Evolutionary conservation across 2,797 vertebrate species (phyloP).

Genomic region (Bryconaethiops microstoma): DNA sequence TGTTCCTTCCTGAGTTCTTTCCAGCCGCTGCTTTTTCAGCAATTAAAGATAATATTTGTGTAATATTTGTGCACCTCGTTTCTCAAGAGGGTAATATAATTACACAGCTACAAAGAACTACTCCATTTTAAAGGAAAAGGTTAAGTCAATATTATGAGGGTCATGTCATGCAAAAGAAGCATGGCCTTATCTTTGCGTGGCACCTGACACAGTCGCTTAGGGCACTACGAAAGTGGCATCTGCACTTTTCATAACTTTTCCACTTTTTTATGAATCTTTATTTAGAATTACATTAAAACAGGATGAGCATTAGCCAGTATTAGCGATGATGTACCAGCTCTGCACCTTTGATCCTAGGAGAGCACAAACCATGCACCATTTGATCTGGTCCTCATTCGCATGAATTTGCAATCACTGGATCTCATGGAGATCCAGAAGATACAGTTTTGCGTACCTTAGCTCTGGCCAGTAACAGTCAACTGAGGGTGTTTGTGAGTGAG

Average conservation of each 20-base stretch:
- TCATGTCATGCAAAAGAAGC: constrained; percentile 63
- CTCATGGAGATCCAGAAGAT: neutral
- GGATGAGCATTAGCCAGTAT: neutral
- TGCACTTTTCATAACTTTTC: neutral
- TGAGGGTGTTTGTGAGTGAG: neutral
- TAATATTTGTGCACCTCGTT: constrained; percentile 50
- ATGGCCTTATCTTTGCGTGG: constrained; percentile 58
- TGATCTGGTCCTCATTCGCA: neutral
- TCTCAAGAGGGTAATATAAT: constrained; percentile 57
- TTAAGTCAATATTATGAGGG: constrained; percentile 76
- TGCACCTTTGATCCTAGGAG: no score
- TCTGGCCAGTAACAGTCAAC: neutral
- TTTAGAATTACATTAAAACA: neutral
- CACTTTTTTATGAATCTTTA: neutral
- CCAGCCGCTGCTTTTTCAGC: constrained; percentile 39
- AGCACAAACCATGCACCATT: neutral
- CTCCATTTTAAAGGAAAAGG: constrained; percentile 57
- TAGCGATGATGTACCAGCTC: no score
- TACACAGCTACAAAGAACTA: constrained; percentile 27
- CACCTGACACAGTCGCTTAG: constrained; percentile 53
- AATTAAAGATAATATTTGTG: constrained; percentile 51
- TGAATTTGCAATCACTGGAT: neutral
- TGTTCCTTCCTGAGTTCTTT: constrained; percentile 30
- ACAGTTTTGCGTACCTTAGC: neutral
- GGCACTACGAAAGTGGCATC: constrained; percentile 18